Base-by-base conservation (phyloP, 2,113 vertebrate genomes). In the Boulengeromyrus knoepffleri region DNA sequence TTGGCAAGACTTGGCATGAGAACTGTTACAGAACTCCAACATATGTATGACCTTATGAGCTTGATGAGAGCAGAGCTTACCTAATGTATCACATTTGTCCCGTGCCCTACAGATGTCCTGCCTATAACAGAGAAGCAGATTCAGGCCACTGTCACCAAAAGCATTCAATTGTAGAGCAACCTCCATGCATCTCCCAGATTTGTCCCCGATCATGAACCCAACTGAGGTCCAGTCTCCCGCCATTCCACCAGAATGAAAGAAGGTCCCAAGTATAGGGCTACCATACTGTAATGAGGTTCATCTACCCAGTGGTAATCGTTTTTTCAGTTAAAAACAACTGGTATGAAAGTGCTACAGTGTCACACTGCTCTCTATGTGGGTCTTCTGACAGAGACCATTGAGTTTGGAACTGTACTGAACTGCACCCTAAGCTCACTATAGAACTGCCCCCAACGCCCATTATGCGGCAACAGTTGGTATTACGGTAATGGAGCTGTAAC, bases 51-150 rank as follows among this genome's bases (percentile, higher is more conserved):
- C 10, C 27, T 24, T 12, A 80, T 56, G 3, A 53, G 17, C 5
- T 39, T 39, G 66, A 74, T 4, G 24, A 49, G 10, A 8, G 21
- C 96, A 49, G 27, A 8, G 12, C 96, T 96, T 96, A 99, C 99
- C 99, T 94, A 99, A 95, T 88, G 99, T 99, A 92, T 99, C 99
- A 94, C 99, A 99, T 94, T 99, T 99, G 94, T 99, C 97, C 53
- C 97, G 97, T 0, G 98, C 97, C 97, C 99, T 96, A 95, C 99
- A 99, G 95, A 99, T 99, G 95, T 99, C 98, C 94, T 99, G 97
- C 90, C 99, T 99, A 95, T 90, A 91, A 94, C 94, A 95, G 93
- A 89, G 95, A 96, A 94, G 92, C 27, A 92, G 42, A 93, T 21
- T 90, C 88, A 88, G 31, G 6, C 21, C 47, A 62, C 15, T 91